phyloP scores from a whole-genome alignment of 2,888 invertebrate genomes.

The Deladenus siricidicola region DNA sequence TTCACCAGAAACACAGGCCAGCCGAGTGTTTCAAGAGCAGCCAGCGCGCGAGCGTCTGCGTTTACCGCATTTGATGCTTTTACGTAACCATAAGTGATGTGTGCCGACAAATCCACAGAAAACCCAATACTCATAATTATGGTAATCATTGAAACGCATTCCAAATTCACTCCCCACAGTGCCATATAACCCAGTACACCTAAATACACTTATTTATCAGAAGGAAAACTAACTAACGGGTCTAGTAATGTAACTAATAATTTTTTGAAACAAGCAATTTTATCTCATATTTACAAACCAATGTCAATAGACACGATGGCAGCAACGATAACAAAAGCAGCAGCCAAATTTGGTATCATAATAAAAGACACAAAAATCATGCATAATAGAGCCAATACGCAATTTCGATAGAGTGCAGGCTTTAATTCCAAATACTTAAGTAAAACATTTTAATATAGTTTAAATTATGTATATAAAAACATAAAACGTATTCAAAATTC shows the following conservation, averaged over 20 bases:
- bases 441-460: neutral
- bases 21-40: slow-evolving; percentile 78
- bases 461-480: too few relatives aligned
- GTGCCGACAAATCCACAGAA: slow-evolving; percentile 62
- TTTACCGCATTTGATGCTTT: slow-evolving; percentile 62
- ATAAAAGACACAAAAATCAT: slow-evolving; percentile 89
- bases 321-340: slow-evolving; percentile 84
- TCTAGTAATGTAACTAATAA: too few relatives aligned
- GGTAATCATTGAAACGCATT: slow-evolving; percentile 81
- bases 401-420: slow-evolving; percentile 59
- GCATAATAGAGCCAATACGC: slow-evolving; percentile 76
- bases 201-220: slow-evolving; percentile 7
- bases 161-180: slow-evolving; percentile 63
- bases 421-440: slow-evolving; percentile 49
- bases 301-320: slow-evolving; percentile 65
- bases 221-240: too few relatives aligned
- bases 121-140: slow-evolving; percentile 92
- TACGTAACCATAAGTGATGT: slow-evolving; percentile 77
- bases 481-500: too few relatives aligned
- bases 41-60: slow-evolving; percentile 70
- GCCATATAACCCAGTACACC: slow-evolving; percentile 52
- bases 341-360: slow-evolving; percentile 81
- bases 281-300: slow-evolving; percentile 35
- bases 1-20: slow-evolving; percentile 68
- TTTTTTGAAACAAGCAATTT: slow-evolving; percentile 21